phyloP scores from a whole-genome alignment of 2,797 vertebrate genomes.

The Macrochelys suwanniensis region DNA sequence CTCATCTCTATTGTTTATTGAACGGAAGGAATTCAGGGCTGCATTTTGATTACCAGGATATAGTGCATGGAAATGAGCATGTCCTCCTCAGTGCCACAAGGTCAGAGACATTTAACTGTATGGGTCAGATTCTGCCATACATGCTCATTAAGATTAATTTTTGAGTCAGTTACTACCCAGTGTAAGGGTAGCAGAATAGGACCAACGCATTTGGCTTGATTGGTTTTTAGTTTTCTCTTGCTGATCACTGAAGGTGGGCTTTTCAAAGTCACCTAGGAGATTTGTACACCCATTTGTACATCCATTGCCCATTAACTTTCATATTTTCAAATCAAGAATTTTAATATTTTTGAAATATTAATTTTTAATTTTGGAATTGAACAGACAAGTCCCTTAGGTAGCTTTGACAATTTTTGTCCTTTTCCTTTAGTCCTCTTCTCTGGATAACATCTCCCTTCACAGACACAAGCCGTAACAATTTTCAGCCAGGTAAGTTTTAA shows the following conservation, averaged over 20 bases:
- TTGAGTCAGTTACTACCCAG: neutral
- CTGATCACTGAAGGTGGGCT: neutral
- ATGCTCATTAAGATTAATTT: neutral
- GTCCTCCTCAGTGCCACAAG: neutral
- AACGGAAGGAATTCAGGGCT: neutral
- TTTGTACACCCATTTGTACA: neutral
- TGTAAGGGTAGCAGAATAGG: neutral
- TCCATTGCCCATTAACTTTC: neutral
- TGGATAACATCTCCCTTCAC: neutral
- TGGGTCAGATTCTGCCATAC: neutral
- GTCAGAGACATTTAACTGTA: neutral
- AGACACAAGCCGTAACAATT: neutral
- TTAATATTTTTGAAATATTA: neutral
- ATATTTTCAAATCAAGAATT: neutral
- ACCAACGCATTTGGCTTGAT: neutral
- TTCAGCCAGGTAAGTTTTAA: neutral
- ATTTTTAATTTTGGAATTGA: neutral
- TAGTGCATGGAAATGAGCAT: neutral
- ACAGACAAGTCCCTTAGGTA: neutral
- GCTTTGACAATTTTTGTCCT: neutral
- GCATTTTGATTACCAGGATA: neutral
- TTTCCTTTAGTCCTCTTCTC: neutral
- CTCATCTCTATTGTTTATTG: neutral
- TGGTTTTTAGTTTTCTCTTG: neutral
- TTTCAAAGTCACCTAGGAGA: neutral